Conservation (phyloP, 2,888 invertebrate species). For the Antheraea assamensis region DNA sequence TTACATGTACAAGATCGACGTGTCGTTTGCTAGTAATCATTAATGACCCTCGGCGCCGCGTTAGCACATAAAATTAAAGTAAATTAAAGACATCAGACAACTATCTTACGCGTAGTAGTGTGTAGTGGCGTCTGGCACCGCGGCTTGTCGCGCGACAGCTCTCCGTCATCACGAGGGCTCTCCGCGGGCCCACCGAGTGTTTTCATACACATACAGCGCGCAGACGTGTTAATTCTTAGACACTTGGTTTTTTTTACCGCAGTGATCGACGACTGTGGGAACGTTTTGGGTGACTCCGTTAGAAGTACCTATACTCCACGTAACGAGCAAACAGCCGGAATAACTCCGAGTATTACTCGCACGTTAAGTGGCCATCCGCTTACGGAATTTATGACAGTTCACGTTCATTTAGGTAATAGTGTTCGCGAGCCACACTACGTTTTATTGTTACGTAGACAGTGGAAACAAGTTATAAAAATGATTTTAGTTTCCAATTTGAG, state of each 20-base stretch:
- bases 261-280: slow-evolving; percentile 81
- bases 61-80: slow-evolving; percentile 68
- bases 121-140: slow-evolving; percentile 54
- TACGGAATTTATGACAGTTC: slow-evolving; percentile 74
- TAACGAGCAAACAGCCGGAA: slow-evolving; percentile 78
- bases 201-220: slow-evolving; percentile 78
- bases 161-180: slow-evolving; percentile 77
- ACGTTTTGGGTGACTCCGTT: slow-evolving; percentile 77
- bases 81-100: slow-evolving; percentile 72
- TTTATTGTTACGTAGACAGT: slow-evolving; percentile 54
- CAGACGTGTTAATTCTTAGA: slow-evolving; percentile 82
- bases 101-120: slow-evolving; percentile 65
- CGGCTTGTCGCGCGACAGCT: slow-evolving; percentile 56
- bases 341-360: slow-evolving; percentile 72
- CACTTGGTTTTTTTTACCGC: slow-evolving; percentile 76
- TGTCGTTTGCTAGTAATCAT: slow-evolving; percentile 9
- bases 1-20: neutral
- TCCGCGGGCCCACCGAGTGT: slow-evolving; percentile 73
- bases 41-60: slow-evolving; percentile 43
- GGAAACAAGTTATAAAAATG: slow-evolving; percentile 69
- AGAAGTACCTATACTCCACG: slow-evolving; percentile 74
- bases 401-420: slow-evolving; percentile 54
- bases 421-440: slow-evolving; percentile 54
- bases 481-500: slow-evolving; percentile 77
- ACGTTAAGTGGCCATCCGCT: slow-evolving; percentile 73